A percentile compares a stretch with the other conserved stretches of the same genome.
phyloP scores from a whole-genome alignment of 2,113 vertebrate species.

The Sander vitreus region DNA sequence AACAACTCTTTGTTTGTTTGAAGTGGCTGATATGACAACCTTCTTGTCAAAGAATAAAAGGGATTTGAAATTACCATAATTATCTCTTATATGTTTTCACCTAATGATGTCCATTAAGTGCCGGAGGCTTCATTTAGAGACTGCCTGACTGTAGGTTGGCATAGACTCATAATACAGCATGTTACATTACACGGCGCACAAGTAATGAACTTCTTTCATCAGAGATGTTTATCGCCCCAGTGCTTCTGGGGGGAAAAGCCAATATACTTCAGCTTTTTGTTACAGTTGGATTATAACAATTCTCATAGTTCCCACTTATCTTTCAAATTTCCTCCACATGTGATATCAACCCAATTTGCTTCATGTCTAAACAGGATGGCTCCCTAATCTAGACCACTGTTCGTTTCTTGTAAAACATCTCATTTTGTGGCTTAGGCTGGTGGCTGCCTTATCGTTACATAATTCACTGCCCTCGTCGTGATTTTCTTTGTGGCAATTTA shows the following conservation, averaged over 20 bases:
- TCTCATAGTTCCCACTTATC: conserved; percentile 82
- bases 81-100: conserved; percentile 85
- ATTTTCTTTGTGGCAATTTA: conserved; percentile 82
- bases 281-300: conserved; percentile 83
- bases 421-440: conserved; percentile 81
- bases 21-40: conserved; percentile 84
- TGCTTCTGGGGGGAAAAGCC: conserved; percentile 78
- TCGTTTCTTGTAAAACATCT: conserved; percentile 85
- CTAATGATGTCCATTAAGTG: conserved; percentile 84
- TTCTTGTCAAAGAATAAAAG: conserved; percentile 84
- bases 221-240: conserved; percentile 78
- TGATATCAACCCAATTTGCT: conserved; percentile 83
- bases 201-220: conserved; percentile 86
- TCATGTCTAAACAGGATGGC: conserved; percentile 82
- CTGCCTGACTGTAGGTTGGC: conserved; percentile 76
- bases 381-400: conserved; percentile 81
- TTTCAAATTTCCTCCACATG: conserved; percentile 79
- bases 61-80: conserved; percentile 85
- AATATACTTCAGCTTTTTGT: conserved; percentile 82
- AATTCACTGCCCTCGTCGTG: conserved; percentile 75
- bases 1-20: conserved; percentile 84
- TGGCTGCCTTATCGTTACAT: conserved; percentile 81
- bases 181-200: conserved; percentile 73
- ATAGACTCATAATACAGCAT: conserved; percentile 74
- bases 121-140: conserved; percentile 75